Base-by-base conservation (phyloP, 2,113 vertebrate species). In the Lathamus discolor region DNA sequence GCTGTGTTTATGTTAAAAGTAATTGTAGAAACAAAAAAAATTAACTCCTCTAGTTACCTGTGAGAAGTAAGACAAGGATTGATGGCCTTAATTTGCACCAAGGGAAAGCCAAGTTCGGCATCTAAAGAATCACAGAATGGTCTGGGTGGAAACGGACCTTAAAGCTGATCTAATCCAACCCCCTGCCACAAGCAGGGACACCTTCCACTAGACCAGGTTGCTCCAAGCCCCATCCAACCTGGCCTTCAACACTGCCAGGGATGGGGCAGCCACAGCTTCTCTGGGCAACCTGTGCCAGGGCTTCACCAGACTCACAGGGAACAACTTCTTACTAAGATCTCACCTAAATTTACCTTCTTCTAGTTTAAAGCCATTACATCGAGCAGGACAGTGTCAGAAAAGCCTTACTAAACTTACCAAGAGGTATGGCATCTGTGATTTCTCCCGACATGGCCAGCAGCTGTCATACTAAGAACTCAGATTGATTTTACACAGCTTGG, bases 401-500 rank as follows among this genome's bases (percentile, higher is more conserved):
- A 64, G 49, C 61, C 17, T 41, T 1, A 3, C 28, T 43, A 46
- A 20, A 3, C 33, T 6, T 43, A 22, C 0, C 20, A 52, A 22
- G 33, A 27, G 4, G 1, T 7, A 19, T 1, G 7, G 41, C 63
- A 73, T 9, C 13, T 41, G 72, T 0, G 12, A 41, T 20, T 25
- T 6, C 68, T 62, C 81, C 64, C 13, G 31, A 20, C 18, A 12
- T 5, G 18, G 64, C 49, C 74, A 39, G 51, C 4, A 62, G 76
- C 79, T 5, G 2, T 1, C 64, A 20, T 28, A 9, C 48, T 4
- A 14, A 25, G 74, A 52, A 11, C 14, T 8, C 27, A 11, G 46
- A 14, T 9, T 3, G 70, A 6, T 79, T 72, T 95, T 29, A 75
- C 78, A 44, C 88, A 37, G 1, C 20, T 7, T 33, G 73, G 89